Evolutionary conservation across 2,113 vertebrate genomes (phyloP), one percentile per base, ranked within the genome.

Genomic region (Hiodon alosoides): DNA sequence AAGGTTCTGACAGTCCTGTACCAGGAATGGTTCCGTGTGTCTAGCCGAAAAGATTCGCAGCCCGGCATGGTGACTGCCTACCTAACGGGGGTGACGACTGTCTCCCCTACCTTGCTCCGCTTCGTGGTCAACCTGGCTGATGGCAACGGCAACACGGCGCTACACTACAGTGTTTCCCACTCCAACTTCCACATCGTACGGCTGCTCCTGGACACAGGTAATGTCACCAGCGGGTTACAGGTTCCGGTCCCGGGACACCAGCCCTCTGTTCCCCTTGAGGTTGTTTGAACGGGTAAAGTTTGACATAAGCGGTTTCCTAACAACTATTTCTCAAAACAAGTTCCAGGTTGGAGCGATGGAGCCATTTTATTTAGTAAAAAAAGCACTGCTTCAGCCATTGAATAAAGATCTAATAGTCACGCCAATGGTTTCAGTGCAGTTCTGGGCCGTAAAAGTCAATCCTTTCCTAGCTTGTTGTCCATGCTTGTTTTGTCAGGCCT

Each of bases 81-180:
- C 79, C 89, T 99, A 58, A 76, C 53, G 4, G 88, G 80, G 0
- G 86, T 95, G 69, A 85, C 81, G 80, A 80, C 74, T 60, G 54
- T 92, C 0, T 8, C 57, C 3, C 90, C 93, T 0, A 83, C 87
- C 4, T 85, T 98, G 14, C 87, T 96, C 84, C 90, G 84, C 69
- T 81, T 91, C 76, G 86, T 99, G 48, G 89, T 98, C 80, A 99
- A 98, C 85, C 79, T 98, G 80, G 91, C 93, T 0, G 97, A 99
- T 2, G 93, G 92, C 83, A 98, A 97, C 0, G 92, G 94, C 81
- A 99, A 99, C 88, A 97, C 95, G 0, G 95, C 94, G 6, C 92
- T 99, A 67, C 97, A 98, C 85, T 99, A 99, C 85, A 97, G 95
- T 0, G 85, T 97, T 13, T 99, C 97, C 6, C 93, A 99, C 80